phyloP scores from a whole-genome alignment of 2,113 vertebrate species.

The Phyllostomus hastatus region DNA sequence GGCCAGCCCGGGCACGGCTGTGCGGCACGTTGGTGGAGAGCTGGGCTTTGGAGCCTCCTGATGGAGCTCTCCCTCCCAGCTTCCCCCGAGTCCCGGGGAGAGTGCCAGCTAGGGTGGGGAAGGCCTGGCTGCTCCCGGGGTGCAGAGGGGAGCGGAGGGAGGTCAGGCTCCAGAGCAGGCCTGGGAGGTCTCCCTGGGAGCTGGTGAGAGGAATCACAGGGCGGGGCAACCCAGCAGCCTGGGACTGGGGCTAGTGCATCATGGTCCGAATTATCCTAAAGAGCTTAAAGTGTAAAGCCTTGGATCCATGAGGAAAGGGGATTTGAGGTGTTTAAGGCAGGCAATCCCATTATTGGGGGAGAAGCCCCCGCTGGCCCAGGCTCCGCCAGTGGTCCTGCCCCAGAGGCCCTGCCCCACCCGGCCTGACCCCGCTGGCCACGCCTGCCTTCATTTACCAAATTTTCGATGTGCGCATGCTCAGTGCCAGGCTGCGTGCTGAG shows the following conservation, averaged over 20 bases:
- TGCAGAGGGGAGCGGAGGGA: not conserved
- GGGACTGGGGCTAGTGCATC: not conserved
- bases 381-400: not conserved
- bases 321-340: not conserved
- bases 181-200: not conserved
- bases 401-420: not conserved
- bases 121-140: not conserved
- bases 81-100: not conserved
- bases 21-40: not conserved
- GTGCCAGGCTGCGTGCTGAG: not conserved
- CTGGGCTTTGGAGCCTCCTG: not conserved
- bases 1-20: not conserved
- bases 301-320: not conserved
- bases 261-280: constrained; percentile 12
- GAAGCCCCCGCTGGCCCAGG: not conserved
- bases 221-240: not conserved
- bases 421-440: not conserved
- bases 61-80: not conserved
- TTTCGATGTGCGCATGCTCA: not conserved
- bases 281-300: not conserved
- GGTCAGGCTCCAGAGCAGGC: not conserved
- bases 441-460: not conserved
- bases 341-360: constrained; percentile 25
- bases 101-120: not conserved
- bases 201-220: not conserved